phyloP scores from a whole-genome alignment of 2,888 invertebrate genomes.

The Matsumyia berberina region DNA sequence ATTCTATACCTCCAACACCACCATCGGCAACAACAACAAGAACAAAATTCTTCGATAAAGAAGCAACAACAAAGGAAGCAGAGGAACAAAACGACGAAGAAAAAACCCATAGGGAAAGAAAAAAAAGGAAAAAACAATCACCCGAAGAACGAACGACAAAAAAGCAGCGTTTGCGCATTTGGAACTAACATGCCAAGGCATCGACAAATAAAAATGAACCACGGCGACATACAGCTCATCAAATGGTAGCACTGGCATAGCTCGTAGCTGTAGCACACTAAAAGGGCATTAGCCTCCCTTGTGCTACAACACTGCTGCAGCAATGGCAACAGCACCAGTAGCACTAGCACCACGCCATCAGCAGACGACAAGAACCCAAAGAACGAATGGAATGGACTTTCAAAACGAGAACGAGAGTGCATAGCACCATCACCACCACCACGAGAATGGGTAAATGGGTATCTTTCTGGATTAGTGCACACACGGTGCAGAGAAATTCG shows the following conservation, averaged over 20 bases:
- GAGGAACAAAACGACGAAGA: not conserved
- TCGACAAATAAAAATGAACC: conserved; percentile 60
- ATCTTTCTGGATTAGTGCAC: conserved; percentile 58
- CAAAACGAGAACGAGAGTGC: conserved; percentile 60
- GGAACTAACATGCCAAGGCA: conserved; percentile 34
- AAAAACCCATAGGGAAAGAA: conserved; percentile 11
- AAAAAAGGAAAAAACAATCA: conserved; percentile 26
- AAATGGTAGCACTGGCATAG: conserved; percentile 50
- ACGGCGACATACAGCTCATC: conserved; percentile 62
- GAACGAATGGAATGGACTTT: conserved; percentile 61
- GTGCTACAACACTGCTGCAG: conserved; percentile 29
- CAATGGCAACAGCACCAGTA: no score
- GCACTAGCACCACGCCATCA: conserved; percentile 34
- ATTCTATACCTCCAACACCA: conserved; percentile 25
- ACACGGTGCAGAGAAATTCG: conserved; percentile 16
- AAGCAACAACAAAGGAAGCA: conserved; percentile 49
- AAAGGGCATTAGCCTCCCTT: conserved; percentile 73
- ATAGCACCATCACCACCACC: conserved; percentile 23
- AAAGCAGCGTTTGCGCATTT: conserved; percentile 74
- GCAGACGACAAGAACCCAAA: conserved; percentile 30
- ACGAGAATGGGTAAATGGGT: conserved; percentile 41
- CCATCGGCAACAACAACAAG: conserved; percentile 12
- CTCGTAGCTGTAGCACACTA: conserved; percentile 45
- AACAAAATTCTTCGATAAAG: conserved; percentile 48
- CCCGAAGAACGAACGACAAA: conserved; percentile 36